Percentiles rank a stretch among this genome's conserved stretches.
Conservation (phyloP, 35 echinoderm and acorn worm genomes). For the Lytechinus variegatus region DNA sequence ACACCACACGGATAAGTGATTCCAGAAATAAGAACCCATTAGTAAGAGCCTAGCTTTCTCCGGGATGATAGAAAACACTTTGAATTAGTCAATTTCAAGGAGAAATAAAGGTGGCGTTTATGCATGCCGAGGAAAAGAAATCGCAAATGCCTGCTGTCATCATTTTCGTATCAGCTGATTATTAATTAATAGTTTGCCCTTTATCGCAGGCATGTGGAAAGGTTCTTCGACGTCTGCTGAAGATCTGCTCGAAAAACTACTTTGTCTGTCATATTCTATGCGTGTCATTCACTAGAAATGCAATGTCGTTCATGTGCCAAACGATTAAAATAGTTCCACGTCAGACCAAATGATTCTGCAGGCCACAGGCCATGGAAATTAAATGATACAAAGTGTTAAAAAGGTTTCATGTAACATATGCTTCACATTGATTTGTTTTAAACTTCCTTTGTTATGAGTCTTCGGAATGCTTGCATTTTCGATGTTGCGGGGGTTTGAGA, state of each 20-base stretch:
- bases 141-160: background rate
- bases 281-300: background rate
- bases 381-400: background rate
- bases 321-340: background rate
- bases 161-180: background rate
- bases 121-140: background rate
- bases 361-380: background rate
- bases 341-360: background rate
- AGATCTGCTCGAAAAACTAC: background rate
- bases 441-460: background rate
- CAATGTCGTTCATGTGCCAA: background rate
- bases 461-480: background rate
- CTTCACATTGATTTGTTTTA: too few relatives aligned
- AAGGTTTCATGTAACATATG: too few relatives aligned
- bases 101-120: background rate
- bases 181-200: constrained; percentile 20
- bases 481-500: background rate
- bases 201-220: background rate
- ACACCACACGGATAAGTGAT: constrained; percentile 10
- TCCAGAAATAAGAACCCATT: background rate
- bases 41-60: background rate
- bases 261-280: background rate
- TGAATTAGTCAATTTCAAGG: background rate
- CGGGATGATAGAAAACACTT: background rate
- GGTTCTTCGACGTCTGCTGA: background rate